Conservation (phyloP, 2,113 vertebrate species). For the Gila orcuttii region DNA sequence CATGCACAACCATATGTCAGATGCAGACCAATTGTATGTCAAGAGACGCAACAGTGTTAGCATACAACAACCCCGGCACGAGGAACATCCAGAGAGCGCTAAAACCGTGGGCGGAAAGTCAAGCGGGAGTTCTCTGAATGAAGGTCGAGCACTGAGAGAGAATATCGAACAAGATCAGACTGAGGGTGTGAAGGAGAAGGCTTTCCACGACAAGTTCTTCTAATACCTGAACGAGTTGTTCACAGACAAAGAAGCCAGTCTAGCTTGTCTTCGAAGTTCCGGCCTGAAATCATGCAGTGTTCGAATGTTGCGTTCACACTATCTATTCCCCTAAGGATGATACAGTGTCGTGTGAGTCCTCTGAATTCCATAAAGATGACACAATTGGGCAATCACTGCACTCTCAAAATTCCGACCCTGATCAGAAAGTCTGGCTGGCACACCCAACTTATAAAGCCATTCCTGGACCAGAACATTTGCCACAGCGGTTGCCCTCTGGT, state of each 20-base stretch:
- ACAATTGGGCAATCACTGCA: no score
- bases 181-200: neutral
- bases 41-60: neutral
- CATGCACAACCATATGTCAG: no score
- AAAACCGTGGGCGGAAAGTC: neutral
- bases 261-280: neutral
- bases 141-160: neutral
- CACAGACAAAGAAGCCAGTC: neutral
- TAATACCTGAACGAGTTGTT: neutral
- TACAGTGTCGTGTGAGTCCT: no score
- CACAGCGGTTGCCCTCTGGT: conserved; percentile 12
- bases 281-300: neutral
- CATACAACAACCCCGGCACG: neutral
- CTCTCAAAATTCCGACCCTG: neutral
- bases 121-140: neutral
- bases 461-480: neutral
- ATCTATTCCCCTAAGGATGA: no score
- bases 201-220: neutral
- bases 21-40: neutral
- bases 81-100: neutral
- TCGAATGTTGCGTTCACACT: no score
- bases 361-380: no score
- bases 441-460: conserved; percentile 12
- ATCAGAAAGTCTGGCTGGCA: neutral
- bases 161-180: neutral